Evolutionary conservation across 2,888 invertebrate genomes (phyloP).

Genomic region (Dryobota labecula): DNA sequence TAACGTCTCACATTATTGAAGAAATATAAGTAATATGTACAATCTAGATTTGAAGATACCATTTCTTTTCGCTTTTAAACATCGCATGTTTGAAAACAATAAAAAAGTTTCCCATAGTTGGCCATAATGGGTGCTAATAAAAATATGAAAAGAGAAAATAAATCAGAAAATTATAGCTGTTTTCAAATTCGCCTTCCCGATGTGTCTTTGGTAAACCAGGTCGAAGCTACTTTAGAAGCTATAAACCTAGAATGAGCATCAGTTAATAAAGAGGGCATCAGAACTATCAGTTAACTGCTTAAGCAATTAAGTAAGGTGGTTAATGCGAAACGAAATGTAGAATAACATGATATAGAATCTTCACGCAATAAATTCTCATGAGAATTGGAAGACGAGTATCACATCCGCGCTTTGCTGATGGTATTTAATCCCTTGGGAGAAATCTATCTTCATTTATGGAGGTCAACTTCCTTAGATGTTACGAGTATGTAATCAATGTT

Average conservation of each 20-base stretch:
- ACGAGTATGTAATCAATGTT: constrained; percentile 25
- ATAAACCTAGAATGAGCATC: constrained; percentile 40
- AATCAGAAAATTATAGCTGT: constrained; percentile 38
- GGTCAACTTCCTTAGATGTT: constrained; percentile 24
- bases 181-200: constrained; percentile 19
- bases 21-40: constrained; percentile 19
- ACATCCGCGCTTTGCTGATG: constrained; percentile 21
- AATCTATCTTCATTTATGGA: constrained; percentile 54
- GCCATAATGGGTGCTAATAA: constrained; percentile 47
- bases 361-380: constrained; percentile 7
- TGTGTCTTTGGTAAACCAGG: constrained; percentile 22
- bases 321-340: constrained; percentile 46
- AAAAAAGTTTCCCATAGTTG: constrained; percentile 51
- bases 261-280: constrained; percentile 43
- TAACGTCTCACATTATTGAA: constrained; percentile 7
- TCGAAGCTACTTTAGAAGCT: constrained; percentile 30
- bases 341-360: constrained; percentile 21
- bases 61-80: constrained; percentile 38
- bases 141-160: constrained; percentile 49
- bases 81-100: constrained; percentile 48
- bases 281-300: constrained; percentile 53
- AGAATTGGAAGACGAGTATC: constrained; percentile 12
- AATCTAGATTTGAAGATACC: constrained; percentile 25
- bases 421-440: constrained; percentile 34
- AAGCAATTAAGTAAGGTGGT: constrained; percentile 63